Percentiles rank a stretch among this genome's conserved stretches.
Conservation (phyloP, 2,797 vertebrate genomes). For the Euphonia xanthogaster region DNA sequence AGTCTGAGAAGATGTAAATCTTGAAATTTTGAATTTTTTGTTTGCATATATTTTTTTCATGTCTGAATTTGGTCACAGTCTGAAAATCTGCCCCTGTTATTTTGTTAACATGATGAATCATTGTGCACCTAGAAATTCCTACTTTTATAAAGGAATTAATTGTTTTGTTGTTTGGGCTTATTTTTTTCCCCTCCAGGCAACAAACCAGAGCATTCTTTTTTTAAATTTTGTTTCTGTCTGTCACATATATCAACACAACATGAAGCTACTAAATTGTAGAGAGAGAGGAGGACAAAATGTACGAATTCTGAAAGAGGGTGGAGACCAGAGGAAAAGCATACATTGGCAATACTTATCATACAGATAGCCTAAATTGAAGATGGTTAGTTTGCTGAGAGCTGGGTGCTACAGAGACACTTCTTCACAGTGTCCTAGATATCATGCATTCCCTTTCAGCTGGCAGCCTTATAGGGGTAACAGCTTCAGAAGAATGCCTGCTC, state of each 20-base stretch:
- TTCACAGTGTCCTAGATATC: background rate
- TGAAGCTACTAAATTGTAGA: background rate
- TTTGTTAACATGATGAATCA: background rate
- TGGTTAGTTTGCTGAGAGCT: conserved; percentile 15
- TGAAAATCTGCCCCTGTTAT: background rate
- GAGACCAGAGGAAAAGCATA: background rate
- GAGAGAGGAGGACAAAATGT: background rate
- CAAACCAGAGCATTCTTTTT: background rate
- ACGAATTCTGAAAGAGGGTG: background rate
- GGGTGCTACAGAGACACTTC: background rate
- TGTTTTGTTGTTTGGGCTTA: background rate
- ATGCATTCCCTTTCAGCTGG: background rate
- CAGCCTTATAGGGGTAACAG: background rate
- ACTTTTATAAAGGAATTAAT: background rate
- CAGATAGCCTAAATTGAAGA: background rate
- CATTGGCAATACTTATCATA: background rate
- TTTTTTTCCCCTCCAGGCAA: background rate
- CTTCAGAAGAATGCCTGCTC: conserved; percentile 2
- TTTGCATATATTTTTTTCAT: background rate
- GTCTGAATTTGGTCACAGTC: background rate
- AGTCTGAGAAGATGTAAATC: background rate
- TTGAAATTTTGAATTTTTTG: background rate
- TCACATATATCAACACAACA: background rate
- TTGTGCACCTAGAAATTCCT: background rate
- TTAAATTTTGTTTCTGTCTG: conserved; percentile 7